Base-by-base conservation (phyloP, 2,113 vertebrate genomes). In the Synodontis membranacea region DNA sequence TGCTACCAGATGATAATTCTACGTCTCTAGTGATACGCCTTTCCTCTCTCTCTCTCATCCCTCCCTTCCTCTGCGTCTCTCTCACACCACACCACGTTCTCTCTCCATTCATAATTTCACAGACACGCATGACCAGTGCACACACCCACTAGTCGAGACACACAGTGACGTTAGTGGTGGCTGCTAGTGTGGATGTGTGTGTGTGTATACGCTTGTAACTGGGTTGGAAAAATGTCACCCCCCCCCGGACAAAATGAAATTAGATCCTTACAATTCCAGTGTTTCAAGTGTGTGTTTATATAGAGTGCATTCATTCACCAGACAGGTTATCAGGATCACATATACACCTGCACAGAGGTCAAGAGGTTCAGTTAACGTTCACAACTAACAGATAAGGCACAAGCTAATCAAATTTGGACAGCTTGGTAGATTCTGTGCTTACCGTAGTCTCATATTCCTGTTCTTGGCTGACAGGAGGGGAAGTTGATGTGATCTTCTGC, bases 61-160 rank as follows among this genome's bases (percentile, higher is more conserved):
- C 84, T 75, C 60, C 60, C 87, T 86, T 58, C 81, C 54, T 91
- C 92, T 52, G 68, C 34, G n/a, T 78, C 75, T 90, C 91, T 90
- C 85, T 90, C 89, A 92, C 90, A 87, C 92, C 92, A 91, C 90
- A 89, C 92, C 89, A 91, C 83, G 88, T 68, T 60, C 72, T 48
- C 87, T 88, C 88, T 89, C 90, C 94, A 94, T 94, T 95, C 94
- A 94, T 87, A 93, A 92, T 92, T 88, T 82, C 56, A 82, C 74
- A 87, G 83, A 86, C 87, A 78, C 39, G 60, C 85, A 72, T 82
- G 50, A 62, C 52, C 82, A 42, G 39, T 46, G 48, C 58, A 56
- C 80, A 83, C 72, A 80, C 86, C 90, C 31, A 80, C 92, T 88
- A 39, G 68, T 52, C 46, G 84, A 87, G 87, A 88, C 46, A 64